Evolutionary conservation across 64 coral and sea anemone genomes (phyloP).

Genomic region (Montipora sp.): DNA sequence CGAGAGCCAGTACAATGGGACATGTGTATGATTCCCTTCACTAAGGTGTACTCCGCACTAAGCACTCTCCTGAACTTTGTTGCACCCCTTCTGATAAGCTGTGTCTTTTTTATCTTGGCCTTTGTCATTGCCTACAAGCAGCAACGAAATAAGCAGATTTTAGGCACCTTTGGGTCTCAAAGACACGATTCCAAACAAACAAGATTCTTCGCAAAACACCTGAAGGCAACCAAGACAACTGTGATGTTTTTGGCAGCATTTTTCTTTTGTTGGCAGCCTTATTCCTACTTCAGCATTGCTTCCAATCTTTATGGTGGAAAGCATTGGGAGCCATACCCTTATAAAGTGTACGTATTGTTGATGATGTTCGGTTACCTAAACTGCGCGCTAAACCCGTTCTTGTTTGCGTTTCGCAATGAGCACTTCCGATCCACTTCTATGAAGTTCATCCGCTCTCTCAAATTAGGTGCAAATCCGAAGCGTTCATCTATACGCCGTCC

Average conservation of each 20-base stretch:
- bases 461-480: background rate
- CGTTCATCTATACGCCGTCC: background rate
- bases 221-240: slow-evolving; percentile 66
- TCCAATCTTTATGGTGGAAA: background rate
- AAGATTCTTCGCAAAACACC: slow-evolving; percentile 27
- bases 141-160: background rate
- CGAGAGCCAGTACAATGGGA: background rate
- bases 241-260: slow-evolving; percentile 57
- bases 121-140: slow-evolving; percentile 23
- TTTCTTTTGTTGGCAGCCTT: slow-evolving; percentile 68
- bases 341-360: slow-evolving; percentile 8
- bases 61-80: slow-evolving; percentile 29
- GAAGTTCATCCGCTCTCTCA: background rate
- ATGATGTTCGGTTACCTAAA: slow-evolving; percentile 64
- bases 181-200: background rate
- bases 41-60: background rate
- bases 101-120: slow-evolving; percentile 50
- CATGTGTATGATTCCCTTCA: slow-evolving; percentile 22
- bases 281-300: background rate
- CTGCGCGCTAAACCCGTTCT: slow-evolving; percentile 60
- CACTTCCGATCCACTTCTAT: background rate
- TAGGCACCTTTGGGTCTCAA: background rate
- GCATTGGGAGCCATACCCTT: background rate
- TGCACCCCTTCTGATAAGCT: slow-evolving; percentile 19
- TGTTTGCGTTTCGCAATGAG: slow-evolving; percentile 53